Conservation (phyloP, 2,113 vertebrate genomes). For the Ptyas mucosa region DNA sequence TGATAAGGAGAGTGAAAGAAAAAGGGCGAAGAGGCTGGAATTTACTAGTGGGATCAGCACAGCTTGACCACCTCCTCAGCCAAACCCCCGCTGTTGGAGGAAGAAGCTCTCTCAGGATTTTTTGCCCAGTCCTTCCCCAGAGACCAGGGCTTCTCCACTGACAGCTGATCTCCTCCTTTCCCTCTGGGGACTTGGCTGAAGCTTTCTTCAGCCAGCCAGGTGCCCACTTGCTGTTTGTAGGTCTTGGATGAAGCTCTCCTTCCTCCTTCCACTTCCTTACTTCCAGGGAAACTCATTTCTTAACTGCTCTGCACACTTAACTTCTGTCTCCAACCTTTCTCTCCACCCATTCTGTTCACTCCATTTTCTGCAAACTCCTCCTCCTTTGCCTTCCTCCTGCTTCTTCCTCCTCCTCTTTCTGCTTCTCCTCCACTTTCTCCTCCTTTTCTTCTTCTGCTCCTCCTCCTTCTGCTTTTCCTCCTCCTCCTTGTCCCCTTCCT, state of each 20-base stretch:
- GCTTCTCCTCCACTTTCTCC: too few species aligned
- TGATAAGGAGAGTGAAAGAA: not conserved
- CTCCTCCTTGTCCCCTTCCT: too few species aligned
- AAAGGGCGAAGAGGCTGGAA: not conserved
- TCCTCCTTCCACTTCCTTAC: not conserved
- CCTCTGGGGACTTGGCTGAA: not conserved
- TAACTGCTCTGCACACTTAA: not conserved
- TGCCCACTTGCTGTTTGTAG: not conserved
- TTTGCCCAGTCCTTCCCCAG: not conserved
- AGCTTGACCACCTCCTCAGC: not conserved
- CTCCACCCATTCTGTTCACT: not conserved
- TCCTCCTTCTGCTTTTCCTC: too few species aligned
- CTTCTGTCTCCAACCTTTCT: not conserved
- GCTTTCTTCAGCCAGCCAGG: not conserved
- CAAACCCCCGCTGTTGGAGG: not conserved
- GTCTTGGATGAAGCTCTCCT: not conserved
- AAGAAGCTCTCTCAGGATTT: not conserved
- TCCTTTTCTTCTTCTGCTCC: too few species aligned
- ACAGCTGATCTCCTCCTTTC: not conserved
- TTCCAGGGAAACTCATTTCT: not conserved
- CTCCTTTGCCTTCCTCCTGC: too few species aligned
- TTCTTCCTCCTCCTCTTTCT: too few species aligned
- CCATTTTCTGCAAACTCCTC: not conserved
- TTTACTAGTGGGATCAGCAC: not conserved
- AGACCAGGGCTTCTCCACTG: not conserved